These are phyloP conservation scores for Sakesphorus luctuosus DNA, from an alignment of 2,113 vertebrate genomes.

Conservation along the genomic window DNA sequence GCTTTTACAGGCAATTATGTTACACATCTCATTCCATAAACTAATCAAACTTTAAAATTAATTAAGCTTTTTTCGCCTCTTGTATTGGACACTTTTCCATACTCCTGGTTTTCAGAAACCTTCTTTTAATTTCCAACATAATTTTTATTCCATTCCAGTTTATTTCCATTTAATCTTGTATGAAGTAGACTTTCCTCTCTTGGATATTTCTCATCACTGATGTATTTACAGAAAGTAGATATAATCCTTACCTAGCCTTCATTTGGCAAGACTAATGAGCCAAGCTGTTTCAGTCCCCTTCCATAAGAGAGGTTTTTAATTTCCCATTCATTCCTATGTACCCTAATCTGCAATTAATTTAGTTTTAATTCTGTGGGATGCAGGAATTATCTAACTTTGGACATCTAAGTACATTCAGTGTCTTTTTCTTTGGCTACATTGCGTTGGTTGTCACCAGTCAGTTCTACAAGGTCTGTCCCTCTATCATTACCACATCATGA, in stretches of 20 bases:
- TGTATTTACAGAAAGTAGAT: background rate
- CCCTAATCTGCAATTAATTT: background rate
- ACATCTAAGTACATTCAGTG: background rate
- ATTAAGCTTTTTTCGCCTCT: constrained; percentile 22
- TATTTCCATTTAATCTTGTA: background rate
- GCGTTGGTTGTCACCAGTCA: background rate
- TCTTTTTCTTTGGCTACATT: background rate
- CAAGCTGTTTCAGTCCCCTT: background rate
- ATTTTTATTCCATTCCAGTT: background rate
- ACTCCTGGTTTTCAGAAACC: background rate
- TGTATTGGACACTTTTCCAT: background rate
- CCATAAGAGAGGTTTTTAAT: background rate
- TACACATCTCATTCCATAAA: background rate
- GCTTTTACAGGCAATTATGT: constrained; percentile 24
- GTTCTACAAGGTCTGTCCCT: background rate
- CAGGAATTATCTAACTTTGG: background rate
- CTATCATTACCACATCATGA: background rate
- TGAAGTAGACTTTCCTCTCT: background rate
- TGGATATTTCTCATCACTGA: background rate
- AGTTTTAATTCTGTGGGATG: background rate
- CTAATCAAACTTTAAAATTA: constrained; percentile 39
- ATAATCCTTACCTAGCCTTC: background rate
- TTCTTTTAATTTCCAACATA: background rate
- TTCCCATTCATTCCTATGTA: background rate
- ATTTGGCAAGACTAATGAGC: constrained; percentile 6